These are phyloP conservation scores for Steinernema carpocapsae DNA, from an alignment of 2,888 invertebrate genomes.

Conservation along the genomic window DNA sequence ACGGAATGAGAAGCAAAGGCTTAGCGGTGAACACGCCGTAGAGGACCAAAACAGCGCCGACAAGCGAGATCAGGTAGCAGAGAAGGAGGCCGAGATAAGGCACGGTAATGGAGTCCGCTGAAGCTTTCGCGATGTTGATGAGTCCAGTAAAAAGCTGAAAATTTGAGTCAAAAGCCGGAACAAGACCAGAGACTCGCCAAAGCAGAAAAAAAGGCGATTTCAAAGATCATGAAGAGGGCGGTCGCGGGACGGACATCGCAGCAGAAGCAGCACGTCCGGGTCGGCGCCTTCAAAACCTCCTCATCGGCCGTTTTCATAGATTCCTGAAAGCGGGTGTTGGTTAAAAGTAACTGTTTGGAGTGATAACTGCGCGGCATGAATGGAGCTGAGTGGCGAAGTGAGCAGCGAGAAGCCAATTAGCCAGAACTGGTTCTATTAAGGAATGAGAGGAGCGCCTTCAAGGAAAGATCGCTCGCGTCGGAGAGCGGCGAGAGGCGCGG, in stretches of 20 bases:
- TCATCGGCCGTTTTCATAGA: conserved; percentile 30
- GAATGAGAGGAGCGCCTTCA: background rate
- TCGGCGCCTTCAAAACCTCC: conserved; percentile 9
- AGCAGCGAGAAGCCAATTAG: conserved; percentile 32
- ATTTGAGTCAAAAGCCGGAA: background rate
- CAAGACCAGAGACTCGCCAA: background rate
- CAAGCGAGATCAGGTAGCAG: conserved; percentile 43
- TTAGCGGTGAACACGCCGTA: conserved; percentile 43
- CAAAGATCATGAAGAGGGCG: conserved; percentile 21
- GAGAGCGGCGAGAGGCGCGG: conserved; percentile 11
- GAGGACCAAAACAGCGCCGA: conserved; percentile 47
- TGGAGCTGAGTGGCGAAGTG: background rate
- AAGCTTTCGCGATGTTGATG: conserved; percentile 8
- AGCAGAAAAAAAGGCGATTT: conserved; percentile 10
- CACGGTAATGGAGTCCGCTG: background rate
- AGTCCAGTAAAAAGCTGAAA: conserved; percentile 20
- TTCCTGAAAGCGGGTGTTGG: background rate
- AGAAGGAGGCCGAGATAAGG: conserved; percentile 35
- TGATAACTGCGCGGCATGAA: conserved; percentile 24
- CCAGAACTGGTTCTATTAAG: conserved; percentile 33
- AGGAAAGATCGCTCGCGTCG: background rate
- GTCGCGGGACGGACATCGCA: conserved; percentile 23
- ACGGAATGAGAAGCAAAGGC: conserved; percentile 49
- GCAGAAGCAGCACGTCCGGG: conserved; percentile 29
- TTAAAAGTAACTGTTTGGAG: conserved; percentile 7